Evolutionary conservation across 1,140 invertebrate genomes (phyloP), one percentile per base, ranked within the genome.

Genomic region (Drosophila asahinai): DNA sequence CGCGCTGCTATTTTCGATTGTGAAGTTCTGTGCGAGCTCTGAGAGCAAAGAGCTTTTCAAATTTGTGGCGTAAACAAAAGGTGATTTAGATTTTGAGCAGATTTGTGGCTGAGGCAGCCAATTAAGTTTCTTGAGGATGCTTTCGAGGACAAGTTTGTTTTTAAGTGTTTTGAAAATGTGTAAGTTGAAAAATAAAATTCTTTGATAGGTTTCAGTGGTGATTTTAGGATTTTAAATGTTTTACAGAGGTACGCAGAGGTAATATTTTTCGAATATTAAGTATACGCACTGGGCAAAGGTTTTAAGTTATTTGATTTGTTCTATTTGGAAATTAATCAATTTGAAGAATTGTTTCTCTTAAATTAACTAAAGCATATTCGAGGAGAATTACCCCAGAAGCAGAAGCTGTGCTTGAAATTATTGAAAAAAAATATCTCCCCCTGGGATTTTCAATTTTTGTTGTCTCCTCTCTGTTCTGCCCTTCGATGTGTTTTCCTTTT

Each of bases 401-500:
- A 1, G 4, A 36, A 55, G 33, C 33, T 38, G 14, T 55, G 7
- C 52, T 40, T 40, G 19, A 55, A 55, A 55, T 38, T 38, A 22
- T 38, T 38, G n/a, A 55, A 38, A 47, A 30, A 12, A 30, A 48
- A 67, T 43, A 30, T 47, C 30, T 48, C 22, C 22, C 22, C 42
- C 59, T 47, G 14, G 40, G 62, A 36, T 17, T 45, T 63, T 17
- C 17, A 14, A 30, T 17, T 36, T 59, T 12, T 47, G 22, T 45
- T 68, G 17, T 25, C 33, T 52, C 42, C 19, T 52, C 40, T 52
- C 49, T 71, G 33, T 36, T 52, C 42, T 25, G 59, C 47, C 65
- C 49, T 71, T 61, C 19, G 33, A 27, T 55, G 42, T 36, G 42
- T 36, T 66, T 79, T 33, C 17, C 49, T 66, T 51, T 61, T 27